Evolutionary conservation across 2,113 vertebrate species (phyloP).

Genomic region (Uria aalge): DNA sequence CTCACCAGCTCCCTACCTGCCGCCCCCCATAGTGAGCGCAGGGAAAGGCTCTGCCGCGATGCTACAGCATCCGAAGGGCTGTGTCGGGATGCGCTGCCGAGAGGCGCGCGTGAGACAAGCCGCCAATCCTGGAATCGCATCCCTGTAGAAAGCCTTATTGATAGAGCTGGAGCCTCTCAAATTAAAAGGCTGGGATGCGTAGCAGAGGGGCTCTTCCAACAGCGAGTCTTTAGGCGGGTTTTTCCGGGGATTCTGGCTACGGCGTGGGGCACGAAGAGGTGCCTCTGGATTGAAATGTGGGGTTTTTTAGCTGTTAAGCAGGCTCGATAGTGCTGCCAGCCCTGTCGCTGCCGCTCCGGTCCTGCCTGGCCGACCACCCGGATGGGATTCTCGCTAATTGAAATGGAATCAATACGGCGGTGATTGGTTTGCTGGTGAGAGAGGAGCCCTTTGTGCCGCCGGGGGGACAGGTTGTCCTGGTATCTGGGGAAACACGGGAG

Average conservation of each 20-base stretch:
- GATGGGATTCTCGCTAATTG: neutral
- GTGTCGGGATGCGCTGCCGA: neutral
- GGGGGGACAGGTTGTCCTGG: neutral
- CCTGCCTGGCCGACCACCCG: neutral
- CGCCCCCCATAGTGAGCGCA: rapidly evolving
- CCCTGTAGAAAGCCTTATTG: neutral
- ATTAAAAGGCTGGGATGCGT: rapidly evolving
- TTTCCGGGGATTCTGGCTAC: neutral
- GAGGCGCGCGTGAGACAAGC: neutral
- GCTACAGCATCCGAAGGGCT: neutral
- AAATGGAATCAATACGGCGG: neutral
- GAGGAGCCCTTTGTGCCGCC: rapidly evolving
- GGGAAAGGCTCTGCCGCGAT: neutral
- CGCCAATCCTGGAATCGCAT: neutral
- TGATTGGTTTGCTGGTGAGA: neutral
- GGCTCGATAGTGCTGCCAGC: neutral
- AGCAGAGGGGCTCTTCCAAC: neutral
- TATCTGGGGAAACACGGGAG: rapidly evolving
- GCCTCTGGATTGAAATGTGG: neutral
- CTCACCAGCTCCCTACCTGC: neutral
- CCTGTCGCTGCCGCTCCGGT: too few relatives aligned
- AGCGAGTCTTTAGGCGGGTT: rapidly evolving
- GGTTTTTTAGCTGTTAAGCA: neutral
- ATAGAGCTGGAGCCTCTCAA: neutral
- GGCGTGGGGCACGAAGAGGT: neutral